Evolutionary conservation across 2,888 invertebrate species (phyloP), one percentile per base, ranked within the genome.

Genomic region (Caenorhabditis sp.): DNA sequence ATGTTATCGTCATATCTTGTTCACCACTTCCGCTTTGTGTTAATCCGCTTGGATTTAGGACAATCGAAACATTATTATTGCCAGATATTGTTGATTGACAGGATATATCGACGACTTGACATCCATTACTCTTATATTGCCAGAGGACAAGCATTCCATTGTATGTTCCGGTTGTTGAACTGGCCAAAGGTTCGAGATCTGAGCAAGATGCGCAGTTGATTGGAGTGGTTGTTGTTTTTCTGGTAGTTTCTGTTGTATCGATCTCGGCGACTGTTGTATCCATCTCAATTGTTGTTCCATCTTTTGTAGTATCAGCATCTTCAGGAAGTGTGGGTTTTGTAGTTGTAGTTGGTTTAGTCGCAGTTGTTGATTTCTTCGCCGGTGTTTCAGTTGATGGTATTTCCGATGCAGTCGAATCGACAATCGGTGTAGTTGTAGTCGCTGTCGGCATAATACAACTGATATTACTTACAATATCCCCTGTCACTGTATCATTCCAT

Each of bases 401-500:
- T 21, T 72, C 67, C 23, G 25, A n/a, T 25, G 64, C 57, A 36
- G 73, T 73, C 14, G 65, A 62, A 1, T 38, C 59, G 3, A 63
- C 59, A 25, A 65, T 14, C 21, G 65, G 58, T 31, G 73, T 69
- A 31, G 69, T 69, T 8, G 65, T 56, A 14, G 8, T 25, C 43
- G 43, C 7, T 17, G 36, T 49, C 0, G 70, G 61, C 57, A 78
- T 77, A 17, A 74, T 70, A 54, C 81, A 81, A 0, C 76, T 67
- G 14, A 81, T 72, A 58, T 72, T 78, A 58, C 58, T 74, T 25
- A 81, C 66, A 23, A 77, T 60, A 0, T 36, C 62, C 10, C 65
- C 63, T 1, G 73, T 63, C 1, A 74, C 50, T 1, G 50, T 21
- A 36, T 79, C 79, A 8, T 75, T 21, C 79, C 79, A 79, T 38